Evolutionary conservation across 2,888 invertebrate species (phyloP), one percentile per base, ranked within the genome.

Genomic region (Melipona bicolor): DNA sequence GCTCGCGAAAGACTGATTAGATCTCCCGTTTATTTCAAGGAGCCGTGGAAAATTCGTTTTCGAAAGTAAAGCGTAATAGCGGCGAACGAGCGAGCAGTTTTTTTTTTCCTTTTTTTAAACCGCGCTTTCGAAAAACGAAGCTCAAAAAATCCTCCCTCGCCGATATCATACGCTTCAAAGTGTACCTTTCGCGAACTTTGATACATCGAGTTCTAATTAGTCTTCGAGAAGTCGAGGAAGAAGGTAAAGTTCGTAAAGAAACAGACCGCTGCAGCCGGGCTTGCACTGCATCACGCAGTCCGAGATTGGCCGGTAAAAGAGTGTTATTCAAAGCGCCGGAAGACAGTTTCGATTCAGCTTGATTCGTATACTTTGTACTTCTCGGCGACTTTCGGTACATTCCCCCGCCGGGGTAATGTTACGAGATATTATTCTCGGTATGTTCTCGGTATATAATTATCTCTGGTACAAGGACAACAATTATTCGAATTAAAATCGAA

Each of bases 1-100:
- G 61, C 15, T 21, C 17, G 68, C 59, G 13, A 50, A 24, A 61
- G 62, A 62, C 70, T 62, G 62, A 77, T 62, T 77, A 43, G 70
- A 62, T 62, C 62, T 70, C 62, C 24, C 32, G n/a, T 54, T 43
- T 54, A 32, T 43, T 27, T 1, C n/a, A 9, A 11, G 9, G 15
- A 43, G n/a, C 61, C 50, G 24, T 17, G 71, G 52, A 50, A 77
- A 71, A 71, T 64, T 43, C 43, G 52, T 54, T 64, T 64, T 54
- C 15, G 13, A 21, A 36, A 43, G 27, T 21, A 36, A 32, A 32
- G 32, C 32, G 32, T 71, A 36, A 71, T 62, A 24, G 64, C 21
- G 52, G 9, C 17, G 2, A n/a, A 61, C 61, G 6, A 43, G 36
- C 36, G 6, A 27, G 17, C 24, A 43, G 43, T 61, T 19, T 9